Evolutionary conservation across 1,140 invertebrate species (phyloP).

Genomic region (Philotrypesis tridentata): DNA sequence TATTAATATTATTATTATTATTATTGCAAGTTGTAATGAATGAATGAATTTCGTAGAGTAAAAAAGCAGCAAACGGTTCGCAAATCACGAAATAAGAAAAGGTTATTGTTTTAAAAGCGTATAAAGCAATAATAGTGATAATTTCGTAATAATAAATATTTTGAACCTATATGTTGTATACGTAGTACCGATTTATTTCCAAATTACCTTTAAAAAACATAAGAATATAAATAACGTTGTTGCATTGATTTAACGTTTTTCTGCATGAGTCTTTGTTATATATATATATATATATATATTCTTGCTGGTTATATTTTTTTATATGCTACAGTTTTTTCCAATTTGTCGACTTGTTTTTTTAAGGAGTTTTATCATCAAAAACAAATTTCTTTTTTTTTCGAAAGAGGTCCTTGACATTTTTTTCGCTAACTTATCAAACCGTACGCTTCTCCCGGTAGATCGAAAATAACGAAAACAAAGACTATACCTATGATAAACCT

Average conservation of each 20-base stretch:
- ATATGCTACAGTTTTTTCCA: not conserved
- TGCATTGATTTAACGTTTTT: conserved; percentile 27
- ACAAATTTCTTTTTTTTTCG: not conserved
- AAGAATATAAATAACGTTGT: not conserved
- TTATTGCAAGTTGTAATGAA: conserved; percentile 38
- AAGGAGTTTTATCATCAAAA: not conserved
- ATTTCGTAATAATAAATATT: conserved; percentile 71
- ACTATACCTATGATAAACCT: no score
- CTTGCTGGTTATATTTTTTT: conserved; percentile 5
- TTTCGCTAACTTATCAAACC: not conserved
- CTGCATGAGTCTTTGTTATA: conserved; percentile 50
- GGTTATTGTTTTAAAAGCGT: conserved; percentile 68
- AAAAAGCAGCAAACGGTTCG: conserved; percentile 64
- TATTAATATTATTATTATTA: conserved; percentile 32
- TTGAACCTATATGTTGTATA: conserved; percentile 66
- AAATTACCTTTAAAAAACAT: conserved; percentile 46
- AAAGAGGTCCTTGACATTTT: not conserved
- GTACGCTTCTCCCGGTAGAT: conserved; percentile 3
- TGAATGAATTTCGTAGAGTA: conserved; percentile 55
- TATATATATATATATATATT: no score
- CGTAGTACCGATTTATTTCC: conserved; percentile 68
- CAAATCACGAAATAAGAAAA: conserved; percentile 55
- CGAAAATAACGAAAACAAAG: conserved; percentile 33
- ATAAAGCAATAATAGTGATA: conserved; percentile 70
- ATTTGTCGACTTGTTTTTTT: not conserved